Base-by-base conservation (phyloP, 1,140 invertebrate species). In the Drosophila navojoa region DNA sequence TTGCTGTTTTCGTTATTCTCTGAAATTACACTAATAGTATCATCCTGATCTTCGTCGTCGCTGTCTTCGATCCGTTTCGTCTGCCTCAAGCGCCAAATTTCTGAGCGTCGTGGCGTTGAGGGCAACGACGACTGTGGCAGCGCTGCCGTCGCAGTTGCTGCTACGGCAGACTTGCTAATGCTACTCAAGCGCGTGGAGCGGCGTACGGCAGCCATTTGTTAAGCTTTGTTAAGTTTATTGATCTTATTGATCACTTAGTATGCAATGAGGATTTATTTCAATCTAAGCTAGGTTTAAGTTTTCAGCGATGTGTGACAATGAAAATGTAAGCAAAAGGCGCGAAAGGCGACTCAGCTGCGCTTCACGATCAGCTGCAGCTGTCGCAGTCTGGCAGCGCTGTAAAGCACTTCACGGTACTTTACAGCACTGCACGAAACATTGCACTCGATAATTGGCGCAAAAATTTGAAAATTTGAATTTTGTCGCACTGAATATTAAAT, bases 1-100 rank as follows among this genome's bases (percentile, higher is more conserved):
- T 91, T 79, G 35, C 61, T 69, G 86, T 82, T 91, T 72, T 91
- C 85, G 76, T 86, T 86, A 77, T 91, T 91, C 44, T 90, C 90
- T 91, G 76, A 85, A 80, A 82, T 72, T 70, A 79, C 35, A 71
- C 71, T 67, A 54, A 74, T 44, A 52, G 66, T 54, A 53, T 77
- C 74, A 76, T 77, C 66, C 53, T 72, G 70, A 57, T 82, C 84
- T 40, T 91, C 90, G 19, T 85, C 78, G 53, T 86, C 85, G 66
- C 74, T 85, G n/a, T 77, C 71, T 13, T 49, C 29, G 0, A 71
- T 13, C 19, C 71, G 68, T 38, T 73, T 79, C 42, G 63, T 47
- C 55, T 90, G 81, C 38, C 90, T 70, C 61, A 76, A 81, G 40
- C 77, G 72, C 90, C 90, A 91, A 59, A 91, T 66, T 57, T 85